These are phyloP conservation scores for Antennarius striatus DNA, from an alignment of 2,113 vertebrate species.

Conservation along the genomic window DNA sequence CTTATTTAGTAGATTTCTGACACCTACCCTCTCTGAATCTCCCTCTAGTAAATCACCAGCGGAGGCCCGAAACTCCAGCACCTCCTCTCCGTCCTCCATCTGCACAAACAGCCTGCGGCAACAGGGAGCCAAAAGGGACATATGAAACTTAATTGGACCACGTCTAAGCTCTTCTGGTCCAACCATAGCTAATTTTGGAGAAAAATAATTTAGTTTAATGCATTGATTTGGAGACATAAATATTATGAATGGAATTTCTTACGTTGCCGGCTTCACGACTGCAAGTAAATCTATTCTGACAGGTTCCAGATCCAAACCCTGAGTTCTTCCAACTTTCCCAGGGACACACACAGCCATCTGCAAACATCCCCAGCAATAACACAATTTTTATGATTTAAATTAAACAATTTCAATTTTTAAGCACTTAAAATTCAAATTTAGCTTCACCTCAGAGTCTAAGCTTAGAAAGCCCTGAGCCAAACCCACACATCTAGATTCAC, in stretches of 20 bases:
- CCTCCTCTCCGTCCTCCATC: constrained; percentile 76
- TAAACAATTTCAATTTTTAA: background rate
- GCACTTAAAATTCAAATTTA: constrained; percentile 1
- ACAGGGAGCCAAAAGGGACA: constrained; percentile 36
- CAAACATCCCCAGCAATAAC: constrained; percentile 15
- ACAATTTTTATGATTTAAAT: background rate
- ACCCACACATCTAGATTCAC: constrained; percentile 74
- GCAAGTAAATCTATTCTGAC: constrained; percentile 82
- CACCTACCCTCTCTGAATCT: constrained; percentile 63
- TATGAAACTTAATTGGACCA: constrained; percentile 46
- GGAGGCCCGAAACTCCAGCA: constrained; percentile 78
- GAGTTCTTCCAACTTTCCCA: constrained; percentile 75
- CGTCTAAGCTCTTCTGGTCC: constrained; percentile 33
- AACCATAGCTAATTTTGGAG: constrained; percentile 53
- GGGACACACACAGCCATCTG: constrained; percentile 78
- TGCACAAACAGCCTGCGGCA: constrained; percentile 82
- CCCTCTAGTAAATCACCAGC: constrained; percentile 84
- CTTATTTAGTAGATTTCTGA: constrained; percentile 7
- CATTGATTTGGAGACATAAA: constrained; percentile 33
- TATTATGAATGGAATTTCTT: constrained; percentile 62
- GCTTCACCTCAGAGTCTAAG: constrained; percentile 84
- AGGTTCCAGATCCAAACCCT: constrained; percentile 76
- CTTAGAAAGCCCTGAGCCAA: constrained; percentile 87
- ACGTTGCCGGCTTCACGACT: constrained; percentile 79
- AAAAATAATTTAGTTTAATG: constrained; percentile 42